Evolutionary conservation across 1,140 invertebrate genomes (phyloP), one percentile per base, ranked within the genome.

Genomic region (Diabrotica undecimpunctata): DNA sequence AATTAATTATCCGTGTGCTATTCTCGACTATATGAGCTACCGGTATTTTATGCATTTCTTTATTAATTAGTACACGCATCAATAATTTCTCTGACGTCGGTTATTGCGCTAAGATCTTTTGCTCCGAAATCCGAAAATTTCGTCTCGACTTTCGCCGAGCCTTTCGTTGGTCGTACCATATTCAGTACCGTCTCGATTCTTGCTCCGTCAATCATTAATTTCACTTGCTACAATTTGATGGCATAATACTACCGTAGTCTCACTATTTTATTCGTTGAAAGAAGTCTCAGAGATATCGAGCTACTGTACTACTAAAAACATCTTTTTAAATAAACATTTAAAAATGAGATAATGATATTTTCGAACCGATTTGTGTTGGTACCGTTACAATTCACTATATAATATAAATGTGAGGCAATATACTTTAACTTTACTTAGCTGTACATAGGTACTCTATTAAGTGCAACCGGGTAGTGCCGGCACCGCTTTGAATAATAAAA

Each of bases 61-160:
- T 25, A 25, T 25, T 25, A 25, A 46, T 46, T 10, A 46, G n/a
- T 46, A 46, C 8, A 46, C n/a, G 41, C 41, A 46, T 46, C 8
- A 46, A 46, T 46, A 46, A 46, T 46, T 46, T 46, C n/a, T 46
- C 41, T 10, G n/a, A n/a, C 41, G n/a, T 46, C 41, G n/a, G 3
- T n/a, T 46, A n/a, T 46, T n/a, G n/a, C 41, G 41, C 41, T 6
- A n/a, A 46, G 41, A 46, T 10, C n/a, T 10, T 3, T n/a, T 10
- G 41, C 41, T 10, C 8, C 41, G 41, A 46, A 10, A 46, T 46
- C 8, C 41, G 8, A n/a, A 46, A 46, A 46, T 46, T 46, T 46
- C 41, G 41, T 46, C 41, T 46, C 41, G 41, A 46, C 41, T 46
- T 46, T 46, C 41, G 41, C 41, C 41, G 41, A 46, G 41, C 41